phyloP scores from a whole-genome alignment of 2,888 invertebrate genomes.

The Galeruca laticollis region DNA sequence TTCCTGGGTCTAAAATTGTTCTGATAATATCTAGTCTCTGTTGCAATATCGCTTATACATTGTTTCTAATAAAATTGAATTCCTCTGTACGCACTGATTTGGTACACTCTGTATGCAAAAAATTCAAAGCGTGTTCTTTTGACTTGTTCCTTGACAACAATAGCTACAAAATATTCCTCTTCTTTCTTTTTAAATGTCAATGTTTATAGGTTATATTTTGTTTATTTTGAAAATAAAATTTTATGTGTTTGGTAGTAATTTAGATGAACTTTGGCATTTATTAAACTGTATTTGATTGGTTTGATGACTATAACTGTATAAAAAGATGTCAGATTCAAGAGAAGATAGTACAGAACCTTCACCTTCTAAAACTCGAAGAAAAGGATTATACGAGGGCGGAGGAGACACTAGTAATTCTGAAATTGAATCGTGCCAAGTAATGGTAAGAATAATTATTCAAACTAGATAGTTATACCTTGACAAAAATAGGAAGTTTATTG shows the following conservation, averaged over 20 bases:
- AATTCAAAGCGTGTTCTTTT: not conserved
- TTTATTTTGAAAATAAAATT: not conserved
- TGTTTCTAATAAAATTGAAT: too few species aligned
- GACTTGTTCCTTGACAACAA: too few species aligned
- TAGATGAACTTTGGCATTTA: not conserved
- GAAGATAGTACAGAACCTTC: constrained; percentile 43
- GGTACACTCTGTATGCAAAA: not conserved
- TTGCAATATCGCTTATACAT: too few species aligned
- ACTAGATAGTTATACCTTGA: not conserved
- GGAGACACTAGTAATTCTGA: constrained; percentile 41
- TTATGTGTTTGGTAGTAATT: not conserved
- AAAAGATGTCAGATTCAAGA: not conserved
- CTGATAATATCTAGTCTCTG: too few species aligned
- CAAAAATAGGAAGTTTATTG: too few species aligned
- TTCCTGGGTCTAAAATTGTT: too few species aligned
- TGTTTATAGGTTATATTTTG: not conserved
- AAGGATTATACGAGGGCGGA: constrained; percentile 46
- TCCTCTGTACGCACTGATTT: not conserved
- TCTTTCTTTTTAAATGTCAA: not conserved
- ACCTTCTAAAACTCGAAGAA: constrained; percentile 50
- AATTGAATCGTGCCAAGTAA: constrained; percentile 58
- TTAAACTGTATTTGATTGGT: not conserved
- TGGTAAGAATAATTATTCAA: constrained; percentile 44
- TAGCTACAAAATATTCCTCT: too few species aligned
- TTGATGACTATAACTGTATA: not conserved